Percentiles rank a stretch among this genome's conserved stretches.
Conservation (phyloP, 2,888 invertebrate genomes). For the Erebia epiphron region DNA sequence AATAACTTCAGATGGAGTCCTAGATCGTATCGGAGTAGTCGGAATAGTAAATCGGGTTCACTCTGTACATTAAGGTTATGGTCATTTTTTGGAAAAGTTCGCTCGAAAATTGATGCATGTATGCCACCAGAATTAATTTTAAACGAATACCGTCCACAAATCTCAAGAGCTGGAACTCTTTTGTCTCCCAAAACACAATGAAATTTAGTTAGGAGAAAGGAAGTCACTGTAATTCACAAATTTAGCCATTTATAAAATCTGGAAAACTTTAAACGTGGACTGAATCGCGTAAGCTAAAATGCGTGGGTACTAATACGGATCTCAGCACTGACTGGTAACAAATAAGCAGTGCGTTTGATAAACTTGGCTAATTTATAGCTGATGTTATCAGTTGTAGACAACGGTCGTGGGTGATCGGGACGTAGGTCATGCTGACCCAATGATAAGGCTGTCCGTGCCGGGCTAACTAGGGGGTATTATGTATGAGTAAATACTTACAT, state of each 20-base stretch:
- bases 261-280: conserved; percentile 41
- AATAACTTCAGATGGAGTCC: conserved; percentile 59
- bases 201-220: conserved; percentile 66
- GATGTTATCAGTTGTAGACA: conserved; percentile 66
- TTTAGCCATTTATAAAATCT: conserved; percentile 70
- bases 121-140: conserved; percentile 66
- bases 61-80: conserved; percentile 78
- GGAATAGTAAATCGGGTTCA: conserved; percentile 86
- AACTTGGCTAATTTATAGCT: conserved; percentile 66
- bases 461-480: conserved; percentile 71
- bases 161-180: conserved; percentile 28
- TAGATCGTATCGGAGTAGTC: conserved; percentile 86
- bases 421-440: conserved; percentile 61
- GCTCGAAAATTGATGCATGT: conserved; percentile 74
- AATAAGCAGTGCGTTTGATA: conserved; percentile 42
- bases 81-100: conserved; percentile 77
- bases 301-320: conserved; percentile 41
- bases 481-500: conserved; percentile 22
- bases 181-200: conserved; percentile 47
- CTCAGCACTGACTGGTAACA: conserved; percentile 50
- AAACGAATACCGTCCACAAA: conserved; percentile 42
- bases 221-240: conserved; percentile 69
- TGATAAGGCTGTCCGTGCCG: conserved; percentile 69
- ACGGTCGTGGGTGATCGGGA: conserved; percentile 54
- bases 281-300: conserved; percentile 13